Percentiles rank a stretch among this genome's conserved stretches.
Conservation (phyloP, 37 sponge, comb jelly and placozoan species). For the Spongilla lacustris region DNA sequence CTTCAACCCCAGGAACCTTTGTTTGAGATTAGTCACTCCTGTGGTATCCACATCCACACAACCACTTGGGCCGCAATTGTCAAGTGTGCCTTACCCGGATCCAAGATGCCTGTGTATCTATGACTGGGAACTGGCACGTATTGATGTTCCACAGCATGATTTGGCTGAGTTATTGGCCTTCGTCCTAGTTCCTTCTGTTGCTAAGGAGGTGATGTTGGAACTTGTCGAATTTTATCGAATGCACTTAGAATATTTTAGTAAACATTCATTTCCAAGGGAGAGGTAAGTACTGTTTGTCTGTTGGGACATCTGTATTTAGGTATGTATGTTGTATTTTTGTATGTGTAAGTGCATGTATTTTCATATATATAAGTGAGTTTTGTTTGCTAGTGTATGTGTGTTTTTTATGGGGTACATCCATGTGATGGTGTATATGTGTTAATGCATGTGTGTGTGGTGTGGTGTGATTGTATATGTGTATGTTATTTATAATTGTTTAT, state of each 20-base stretch:
- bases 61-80: too few relatives aligned
- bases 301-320: background rate
- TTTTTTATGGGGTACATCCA: too few relatives aligned
- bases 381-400: too few relatives aligned
- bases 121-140: conserved; percentile 82
- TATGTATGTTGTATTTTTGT: too few relatives aligned
- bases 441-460: too few relatives aligned
- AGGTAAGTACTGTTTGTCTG: conserved; percentile 20
- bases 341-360: too few relatives aligned
- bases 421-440: too few relatives aligned
- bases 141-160: conserved; percentile 74
- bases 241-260: conserved; percentile 44
- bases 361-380: too few relatives aligned
- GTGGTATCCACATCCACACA: background rate
- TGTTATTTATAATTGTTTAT: too few relatives aligned
- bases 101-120: conserved; percentile 62
- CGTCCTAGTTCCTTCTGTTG: conserved; percentile 29
- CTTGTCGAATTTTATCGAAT: conserved; percentile 55
- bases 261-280: conserved; percentile 18
- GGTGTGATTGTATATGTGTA: too few relatives aligned
- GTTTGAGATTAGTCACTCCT: conserved; percentile 20
- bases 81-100: conserved; percentile 43
- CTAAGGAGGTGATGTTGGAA: conserved; percentile 23
- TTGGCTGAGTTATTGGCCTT: conserved; percentile 76
- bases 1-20: conserved; percentile 78